Evolutionary conservation across 1,140 invertebrate genomes (phyloP).

Genomic region (Limonius californicus): DNA sequence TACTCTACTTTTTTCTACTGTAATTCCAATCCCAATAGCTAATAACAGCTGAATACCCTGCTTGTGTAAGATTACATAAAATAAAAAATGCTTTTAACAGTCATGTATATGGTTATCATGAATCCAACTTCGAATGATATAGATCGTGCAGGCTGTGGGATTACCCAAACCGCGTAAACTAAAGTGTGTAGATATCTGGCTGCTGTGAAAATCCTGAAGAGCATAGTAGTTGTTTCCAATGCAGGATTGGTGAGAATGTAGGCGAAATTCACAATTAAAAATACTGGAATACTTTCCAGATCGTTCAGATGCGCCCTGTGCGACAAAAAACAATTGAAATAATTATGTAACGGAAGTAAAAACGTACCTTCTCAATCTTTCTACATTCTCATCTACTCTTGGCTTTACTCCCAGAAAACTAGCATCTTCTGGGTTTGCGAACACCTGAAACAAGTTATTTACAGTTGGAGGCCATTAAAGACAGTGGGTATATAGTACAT

Average conservation of each 20-base stretch:
- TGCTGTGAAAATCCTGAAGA: slow-evolving; percentile 59
- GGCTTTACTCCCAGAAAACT: slow-evolving; percentile 37
- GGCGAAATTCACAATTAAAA: slow-evolving; percentile 59
- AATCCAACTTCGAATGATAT: slow-evolving; percentile 49
- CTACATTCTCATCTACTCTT: slow-evolving; percentile 45
- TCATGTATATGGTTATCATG: slow-evolving; percentile 50
- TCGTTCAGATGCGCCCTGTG: slow-evolving; percentile 69
- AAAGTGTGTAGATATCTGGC: slow-evolving; percentile 61
- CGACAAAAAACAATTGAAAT: slow-evolving; percentile 22
- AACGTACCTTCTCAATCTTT: slow-evolving; percentile 46
- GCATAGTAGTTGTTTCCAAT: slow-evolving; percentile 48
- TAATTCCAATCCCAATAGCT: too few relatives aligned
- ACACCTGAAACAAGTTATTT: slow-evolving; percentile 46
- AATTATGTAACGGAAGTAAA: neutral
- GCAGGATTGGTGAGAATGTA: slow-evolving; percentile 61
- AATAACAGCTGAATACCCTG: too few relatives aligned
- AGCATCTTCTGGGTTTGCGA: slow-evolving; percentile 50
- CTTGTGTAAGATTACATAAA: too few relatives aligned
- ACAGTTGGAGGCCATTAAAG: too few relatives aligned
- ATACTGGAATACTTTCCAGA: slow-evolving; percentile 69
- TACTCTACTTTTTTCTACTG: too few relatives aligned
- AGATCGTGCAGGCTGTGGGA: slow-evolving; percentile 56
- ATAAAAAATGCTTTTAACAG: slow-evolving; percentile 3
- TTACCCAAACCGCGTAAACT: slow-evolving; percentile 56
- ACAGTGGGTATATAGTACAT: too few relatives aligned